A percentile compares a stretch with the other conserved stretches of the same genome.
Conservation (phyloP, 92 coral and sea anemone species). For the Micromussa lordhowensis region DNA sequence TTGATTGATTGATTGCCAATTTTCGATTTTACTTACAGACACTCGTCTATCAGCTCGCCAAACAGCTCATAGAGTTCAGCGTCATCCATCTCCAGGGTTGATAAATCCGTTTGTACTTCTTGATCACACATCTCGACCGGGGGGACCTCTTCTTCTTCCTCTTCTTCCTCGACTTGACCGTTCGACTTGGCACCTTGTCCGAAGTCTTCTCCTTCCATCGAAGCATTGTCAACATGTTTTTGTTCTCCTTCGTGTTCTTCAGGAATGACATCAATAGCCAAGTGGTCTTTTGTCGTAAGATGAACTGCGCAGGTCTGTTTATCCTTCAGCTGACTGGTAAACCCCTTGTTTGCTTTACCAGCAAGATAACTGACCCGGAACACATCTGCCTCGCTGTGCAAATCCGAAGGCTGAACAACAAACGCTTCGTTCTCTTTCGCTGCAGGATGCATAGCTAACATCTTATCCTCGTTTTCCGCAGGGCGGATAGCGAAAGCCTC, state of each 20-base stretch:
- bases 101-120: conserved; percentile 21
- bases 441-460: background rate
- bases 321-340: background rate
- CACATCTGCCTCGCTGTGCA: background rate
- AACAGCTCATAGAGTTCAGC: background rate
- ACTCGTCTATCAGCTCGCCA: conserved; percentile 16
- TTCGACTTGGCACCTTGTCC: background rate
- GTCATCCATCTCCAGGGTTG: conserved; percentile 26
- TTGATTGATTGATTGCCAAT: no score
- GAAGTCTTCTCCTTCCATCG: background rate
- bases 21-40: conserved; percentile 8
- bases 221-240: background rate
- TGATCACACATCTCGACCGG: conserved; percentile 29
- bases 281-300: background rate
- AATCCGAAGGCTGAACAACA: background rate
- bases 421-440: background rate
- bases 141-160: background rate
- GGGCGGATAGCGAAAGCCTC: background rate
- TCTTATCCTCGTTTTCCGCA: background rate
- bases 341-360: background rate
- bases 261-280: conserved; percentile 4
- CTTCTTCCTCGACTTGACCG: background rate
- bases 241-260: conserved; percentile 1
- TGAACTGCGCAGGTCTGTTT: background rate
- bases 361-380: background rate